These are phyloP conservation scores for Apolygus lucorum DNA, from an alignment of 1,140 invertebrate species.

Conservation along the genomic window DNA sequence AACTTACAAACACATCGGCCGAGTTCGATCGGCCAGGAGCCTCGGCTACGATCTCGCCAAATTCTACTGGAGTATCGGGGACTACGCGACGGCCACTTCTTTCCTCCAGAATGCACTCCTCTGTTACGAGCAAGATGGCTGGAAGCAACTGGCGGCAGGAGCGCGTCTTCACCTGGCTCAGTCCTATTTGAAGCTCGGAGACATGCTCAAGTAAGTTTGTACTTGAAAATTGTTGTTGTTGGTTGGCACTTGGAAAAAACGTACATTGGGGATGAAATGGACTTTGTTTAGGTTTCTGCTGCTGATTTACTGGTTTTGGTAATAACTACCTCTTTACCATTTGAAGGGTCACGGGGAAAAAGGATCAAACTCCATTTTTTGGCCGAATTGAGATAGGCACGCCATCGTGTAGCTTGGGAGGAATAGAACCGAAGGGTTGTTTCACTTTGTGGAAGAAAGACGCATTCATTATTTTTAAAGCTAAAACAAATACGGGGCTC, in stretches of 20 bases:
- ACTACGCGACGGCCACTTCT: constrained; percentile 76
- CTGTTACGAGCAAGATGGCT: constrained; percentile 78
- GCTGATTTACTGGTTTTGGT: too few species aligned
- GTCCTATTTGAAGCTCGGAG: constrained; percentile 70
- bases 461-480: too few species aligned
- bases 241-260: too few species aligned
- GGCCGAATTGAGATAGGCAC: too few species aligned
- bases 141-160: constrained; percentile 69
- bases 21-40: constrained; percentile 70
- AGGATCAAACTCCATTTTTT: too few species aligned
- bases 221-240: neutral
- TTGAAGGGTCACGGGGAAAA: too few species aligned
- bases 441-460: too few species aligned
- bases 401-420: too few species aligned
- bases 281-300: too few species aligned
- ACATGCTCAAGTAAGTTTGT: constrained; percentile 48
- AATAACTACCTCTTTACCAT: neutral
- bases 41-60: constrained; percentile 82
- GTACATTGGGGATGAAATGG: too few species aligned
- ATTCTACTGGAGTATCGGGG: constrained; percentile 79
- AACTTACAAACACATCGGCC: constrained; percentile 90
- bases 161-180: constrained; percentile 74
- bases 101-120: constrained; percentile 80
- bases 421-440: too few species aligned
- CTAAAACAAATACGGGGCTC: too few species aligned